A percentile compares a stretch with the other conserved stretches of the same genome.
phyloP scores from a whole-genome alignment of 2,797 vertebrate species.

The Pseudochirops cupreus region DNA sequence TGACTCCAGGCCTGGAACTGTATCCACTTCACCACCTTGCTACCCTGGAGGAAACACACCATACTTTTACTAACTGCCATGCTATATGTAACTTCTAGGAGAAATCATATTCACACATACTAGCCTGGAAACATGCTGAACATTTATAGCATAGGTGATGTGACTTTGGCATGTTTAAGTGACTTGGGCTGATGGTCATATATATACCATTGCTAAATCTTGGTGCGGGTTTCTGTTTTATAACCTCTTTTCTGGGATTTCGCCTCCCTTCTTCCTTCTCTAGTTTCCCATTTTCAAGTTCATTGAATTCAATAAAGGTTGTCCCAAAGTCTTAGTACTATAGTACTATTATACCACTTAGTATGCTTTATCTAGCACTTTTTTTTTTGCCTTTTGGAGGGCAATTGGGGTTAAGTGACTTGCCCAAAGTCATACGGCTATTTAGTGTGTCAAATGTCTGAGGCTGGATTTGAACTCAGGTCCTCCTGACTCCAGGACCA shows the following conservation, averaged over 20 bases:
- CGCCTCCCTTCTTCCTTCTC: not conserved
- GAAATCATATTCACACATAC: not conserved
- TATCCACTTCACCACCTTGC: not conserved
- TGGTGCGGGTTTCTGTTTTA: not conserved
- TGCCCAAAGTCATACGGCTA: no score
- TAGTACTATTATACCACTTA: not conserved
- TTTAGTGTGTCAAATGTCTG: no score
- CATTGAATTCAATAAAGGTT: not conserved
- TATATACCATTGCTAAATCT: not conserved
- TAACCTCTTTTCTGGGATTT: not conserved
- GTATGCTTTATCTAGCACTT: not conserved
- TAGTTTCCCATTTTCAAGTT: not conserved
- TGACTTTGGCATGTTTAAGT: not conserved
- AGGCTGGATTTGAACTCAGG: no score
- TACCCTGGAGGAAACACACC: not conserved
- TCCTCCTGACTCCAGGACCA: no score
- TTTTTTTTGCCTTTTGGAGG: no score
- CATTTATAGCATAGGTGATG: not conserved
- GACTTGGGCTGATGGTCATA: not conserved
- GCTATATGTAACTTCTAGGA: not conserved
- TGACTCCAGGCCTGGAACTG: not conserved
- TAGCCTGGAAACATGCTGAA: not conserved
- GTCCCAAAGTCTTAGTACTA: not conserved
- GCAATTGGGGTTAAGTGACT: no score
- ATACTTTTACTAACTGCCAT: not conserved